phyloP scores from a whole-genome alignment of 2,797 vertebrate genomes.

The Pseudochirops corinnae region DNA sequence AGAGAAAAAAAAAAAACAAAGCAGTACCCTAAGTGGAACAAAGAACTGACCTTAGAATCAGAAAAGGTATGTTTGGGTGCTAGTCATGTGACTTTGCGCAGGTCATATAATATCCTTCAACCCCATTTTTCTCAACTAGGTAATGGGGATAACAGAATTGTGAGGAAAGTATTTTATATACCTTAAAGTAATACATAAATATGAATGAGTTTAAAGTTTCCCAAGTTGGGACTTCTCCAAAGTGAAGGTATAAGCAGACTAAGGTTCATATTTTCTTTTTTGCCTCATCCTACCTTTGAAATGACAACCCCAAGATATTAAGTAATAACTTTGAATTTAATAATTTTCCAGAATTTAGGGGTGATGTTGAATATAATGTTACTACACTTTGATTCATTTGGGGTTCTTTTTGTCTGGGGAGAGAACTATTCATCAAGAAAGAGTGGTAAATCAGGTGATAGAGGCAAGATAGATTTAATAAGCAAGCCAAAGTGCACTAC shows the following conservation, averaged over 20 bases:
- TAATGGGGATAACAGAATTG: too few relatives aligned
- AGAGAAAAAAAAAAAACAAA: accelerated
- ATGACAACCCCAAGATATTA: neutral
- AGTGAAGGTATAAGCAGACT: neutral
- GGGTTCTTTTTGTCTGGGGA: neutral
- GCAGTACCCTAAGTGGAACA: neutral
- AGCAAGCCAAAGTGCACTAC: too few relatives aligned
- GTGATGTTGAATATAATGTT: accelerated
- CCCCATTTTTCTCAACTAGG: neutral
- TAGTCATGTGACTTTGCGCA: neutral
- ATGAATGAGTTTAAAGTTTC: neutral
- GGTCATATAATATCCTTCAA: neutral
- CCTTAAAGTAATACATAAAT: neutral
- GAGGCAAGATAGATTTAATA: neutral
- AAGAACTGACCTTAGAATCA: neutral
- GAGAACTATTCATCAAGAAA: accelerated
- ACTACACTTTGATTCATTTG: neutral
- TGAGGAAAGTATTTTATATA: too few relatives aligned
- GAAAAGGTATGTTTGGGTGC: neutral
- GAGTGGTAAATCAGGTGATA: neutral
- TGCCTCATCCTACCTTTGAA: neutral
- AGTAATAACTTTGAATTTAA: neutral
- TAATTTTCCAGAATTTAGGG: neutral
- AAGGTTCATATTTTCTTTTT: neutral
- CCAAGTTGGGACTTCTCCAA: neutral